Evolutionary conservation across 2,113 vertebrate genomes (phyloP).

Genomic region (Neoarius graeffei): DNA sequence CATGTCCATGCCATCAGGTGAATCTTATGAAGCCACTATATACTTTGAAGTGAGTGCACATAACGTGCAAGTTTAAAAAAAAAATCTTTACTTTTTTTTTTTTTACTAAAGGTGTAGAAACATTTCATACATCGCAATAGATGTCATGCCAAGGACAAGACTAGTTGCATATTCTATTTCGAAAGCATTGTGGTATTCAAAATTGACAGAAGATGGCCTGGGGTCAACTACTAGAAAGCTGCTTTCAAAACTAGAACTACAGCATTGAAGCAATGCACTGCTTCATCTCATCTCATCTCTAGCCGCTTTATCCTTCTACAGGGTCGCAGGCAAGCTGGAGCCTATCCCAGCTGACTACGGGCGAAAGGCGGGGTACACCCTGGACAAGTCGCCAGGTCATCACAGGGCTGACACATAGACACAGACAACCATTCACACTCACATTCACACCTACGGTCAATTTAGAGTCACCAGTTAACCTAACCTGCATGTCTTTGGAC

Average conservation of each 20-base stretch:
- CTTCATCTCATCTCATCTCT: too few relatives aligned
- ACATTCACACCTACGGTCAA: too few relatives aligned
- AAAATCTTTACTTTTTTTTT: neutral
- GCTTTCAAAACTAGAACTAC: conserved; percentile 25
- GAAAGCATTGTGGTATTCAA: neutral
- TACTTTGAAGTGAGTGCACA: neutral
- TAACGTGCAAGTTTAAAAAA: neutral
- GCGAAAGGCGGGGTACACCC: too few relatives aligned
- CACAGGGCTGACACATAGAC: too few relatives aligned
- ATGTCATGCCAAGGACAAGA: conserved; percentile 9
- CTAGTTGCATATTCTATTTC: conserved; percentile 28
- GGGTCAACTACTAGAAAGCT: conserved; percentile 14
- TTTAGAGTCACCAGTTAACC: too few relatives aligned
- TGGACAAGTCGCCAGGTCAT: too few relatives aligned
- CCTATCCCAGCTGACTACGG: too few relatives aligned
- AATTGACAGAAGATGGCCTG: conserved; percentile 23
- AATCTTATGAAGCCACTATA: neutral
- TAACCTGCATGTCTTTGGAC: too few relatives aligned
- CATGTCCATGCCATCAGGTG: neutral
- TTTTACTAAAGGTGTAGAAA: neutral
- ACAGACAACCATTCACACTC: too few relatives aligned
- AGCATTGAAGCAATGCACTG: conserved; percentile 3
- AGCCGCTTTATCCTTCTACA: too few relatives aligned
- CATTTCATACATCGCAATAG: neutral
- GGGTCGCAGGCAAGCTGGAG: too few relatives aligned